phyloP scores from a whole-genome alignment of 1,140 invertebrate genomes.

The Diorhabda sublineata region DNA sequence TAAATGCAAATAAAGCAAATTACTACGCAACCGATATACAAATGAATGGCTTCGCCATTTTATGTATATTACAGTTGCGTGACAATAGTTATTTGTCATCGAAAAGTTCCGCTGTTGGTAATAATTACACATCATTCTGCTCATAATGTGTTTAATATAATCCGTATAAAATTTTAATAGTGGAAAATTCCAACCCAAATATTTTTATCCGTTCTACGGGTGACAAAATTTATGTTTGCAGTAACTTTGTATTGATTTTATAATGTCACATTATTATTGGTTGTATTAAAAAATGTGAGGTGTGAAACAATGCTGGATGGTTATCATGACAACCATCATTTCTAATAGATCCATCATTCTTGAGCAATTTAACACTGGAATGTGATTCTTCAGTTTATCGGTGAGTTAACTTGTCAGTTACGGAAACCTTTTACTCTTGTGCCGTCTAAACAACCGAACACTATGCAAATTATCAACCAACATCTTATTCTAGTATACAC shows the following conservation, averaged over 20 bases:
- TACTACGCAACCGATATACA: not conserved
- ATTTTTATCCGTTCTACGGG: not conserved
- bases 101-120: not conserved
- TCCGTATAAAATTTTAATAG: constrained; percentile 3
- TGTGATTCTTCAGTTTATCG: too few relatives aligned
- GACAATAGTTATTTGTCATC: constrained; percentile 1
- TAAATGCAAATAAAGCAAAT: not conserved
- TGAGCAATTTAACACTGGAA: too few relatives aligned
- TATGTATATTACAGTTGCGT: not conserved
- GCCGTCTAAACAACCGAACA: too few relatives aligned
- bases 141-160: constrained; percentile 3
- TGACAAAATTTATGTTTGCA: constrained; percentile 2
- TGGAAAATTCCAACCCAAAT: constrained; percentile 2
- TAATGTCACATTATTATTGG: not conserved
- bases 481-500: too few relatives aligned
- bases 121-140: not conserved
- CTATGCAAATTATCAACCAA: too few relatives aligned
- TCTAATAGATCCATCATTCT: too few relatives aligned
- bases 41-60: not conserved
- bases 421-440: too few relatives aligned
- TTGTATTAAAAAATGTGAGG: not conserved
- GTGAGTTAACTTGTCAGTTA: too few relatives aligned
- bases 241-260: not conserved
- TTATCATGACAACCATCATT: not conserved
- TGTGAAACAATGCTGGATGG: not conserved